phyloP scores from a whole-genome alignment of 2,113 vertebrate species.

The Festucalex cinctus region DNA sequence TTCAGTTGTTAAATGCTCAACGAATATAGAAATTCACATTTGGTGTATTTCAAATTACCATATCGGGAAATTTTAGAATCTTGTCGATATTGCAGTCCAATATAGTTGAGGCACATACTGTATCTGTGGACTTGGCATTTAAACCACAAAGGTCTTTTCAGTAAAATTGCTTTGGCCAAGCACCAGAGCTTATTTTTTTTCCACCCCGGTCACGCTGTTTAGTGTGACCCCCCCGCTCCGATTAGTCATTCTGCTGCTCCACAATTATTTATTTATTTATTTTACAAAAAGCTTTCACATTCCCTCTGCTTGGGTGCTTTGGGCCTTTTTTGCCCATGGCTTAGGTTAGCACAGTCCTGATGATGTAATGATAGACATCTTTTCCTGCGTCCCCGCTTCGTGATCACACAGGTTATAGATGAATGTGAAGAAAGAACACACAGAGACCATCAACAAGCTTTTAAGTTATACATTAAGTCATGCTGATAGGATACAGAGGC shows the following conservation, averaged over 20 bases:
- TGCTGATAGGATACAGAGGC: conserved; percentile 16
- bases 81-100: background rate
- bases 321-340: conserved; percentile 15
- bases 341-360: conserved; percentile 43
- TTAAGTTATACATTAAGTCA: conserved; percentile 14
- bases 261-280: conserved; percentile 48
- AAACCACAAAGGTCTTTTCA: conserved; percentile 32
- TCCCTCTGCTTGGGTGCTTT: conserved; percentile 26
- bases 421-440: conserved; percentile 5
- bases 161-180: conserved; percentile 33
- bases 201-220: conserved; percentile 26
- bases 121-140: conserved; percentile 22
- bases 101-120: no score
- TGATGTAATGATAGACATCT: conserved; percentile 51
- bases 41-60: background rate
- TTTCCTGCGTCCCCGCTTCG: conserved; percentile 20
- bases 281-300: conserved; percentile 29
- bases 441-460: conserved; percentile 10
- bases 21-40: no score
- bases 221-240: conserved; percentile 26
- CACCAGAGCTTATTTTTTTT: conserved; percentile 23
- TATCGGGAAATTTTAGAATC: background rate
- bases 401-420: conserved; percentile 27
- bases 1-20: no score
- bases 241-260: conserved; percentile 49